These are phyloP conservation scores for Sesamia inferens DNA, from an alignment of 2,888 invertebrate species.

Conservation along the genomic window DNA sequence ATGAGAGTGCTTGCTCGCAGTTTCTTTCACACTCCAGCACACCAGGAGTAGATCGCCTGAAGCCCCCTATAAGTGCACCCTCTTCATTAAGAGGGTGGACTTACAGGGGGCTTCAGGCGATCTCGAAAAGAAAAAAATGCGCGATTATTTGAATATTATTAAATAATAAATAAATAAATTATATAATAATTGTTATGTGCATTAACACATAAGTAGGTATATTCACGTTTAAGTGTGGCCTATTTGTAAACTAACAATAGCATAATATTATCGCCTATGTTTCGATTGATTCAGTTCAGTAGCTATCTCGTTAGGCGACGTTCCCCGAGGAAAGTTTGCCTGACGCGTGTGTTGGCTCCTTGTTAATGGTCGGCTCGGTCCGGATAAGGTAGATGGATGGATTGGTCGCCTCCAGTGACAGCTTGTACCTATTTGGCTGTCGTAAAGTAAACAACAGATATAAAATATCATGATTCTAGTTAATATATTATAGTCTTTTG, in stretches of 20 bases:
- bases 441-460: neutral
- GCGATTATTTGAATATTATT: too few species aligned
- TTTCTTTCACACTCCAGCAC: too few species aligned
- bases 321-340: slow-evolving; percentile 11
- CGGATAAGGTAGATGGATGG: slow-evolving; percentile 32
- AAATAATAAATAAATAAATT: too few species aligned
- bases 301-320: neutral
- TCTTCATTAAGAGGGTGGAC: too few species aligned
- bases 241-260: neutral
- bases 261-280: neutral
- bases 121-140: too few species aligned
- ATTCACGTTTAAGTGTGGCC: neutral
- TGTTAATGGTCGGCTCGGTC: slow-evolving; percentile 26
- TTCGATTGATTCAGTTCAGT: neutral
- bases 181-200: too few species aligned
- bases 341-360: slow-evolving; percentile 28
- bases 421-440: slow-evolving; percentile 6
- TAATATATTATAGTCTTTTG: neutral
- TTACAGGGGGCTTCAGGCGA: too few species aligned
- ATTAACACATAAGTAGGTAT: neutral
- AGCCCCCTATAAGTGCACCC: too few species aligned
- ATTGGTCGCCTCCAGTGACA: slow-evolving; percentile 28
- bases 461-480: neutral
- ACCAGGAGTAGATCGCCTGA: too few species aligned
- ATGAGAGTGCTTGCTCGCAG: too few species aligned